Evolutionary conservation across 2,888 invertebrate genomes (phyloP).

Genomic region (Thysanoteuthis rhombus): DNA sequence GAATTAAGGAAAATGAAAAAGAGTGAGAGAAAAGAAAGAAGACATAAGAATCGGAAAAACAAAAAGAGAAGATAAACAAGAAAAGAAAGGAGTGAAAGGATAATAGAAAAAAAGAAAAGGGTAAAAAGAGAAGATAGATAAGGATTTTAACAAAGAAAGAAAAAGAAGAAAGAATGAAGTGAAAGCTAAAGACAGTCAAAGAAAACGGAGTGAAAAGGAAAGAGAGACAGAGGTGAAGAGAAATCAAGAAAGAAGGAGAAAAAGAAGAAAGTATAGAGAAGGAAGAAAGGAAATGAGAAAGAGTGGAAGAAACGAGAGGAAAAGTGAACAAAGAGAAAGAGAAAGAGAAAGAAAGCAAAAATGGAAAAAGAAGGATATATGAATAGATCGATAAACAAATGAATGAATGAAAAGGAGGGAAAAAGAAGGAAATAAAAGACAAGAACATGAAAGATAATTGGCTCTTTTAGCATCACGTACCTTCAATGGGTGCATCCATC

Average conservation of each 20-base stretch:
- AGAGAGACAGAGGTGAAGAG: no score
- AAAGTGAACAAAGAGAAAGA: neutral
- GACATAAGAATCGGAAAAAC: no score
- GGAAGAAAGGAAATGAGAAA: neutral
- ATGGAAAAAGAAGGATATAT: neutral
- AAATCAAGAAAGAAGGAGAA: no score
- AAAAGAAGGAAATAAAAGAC: neutral
- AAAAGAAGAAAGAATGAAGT: no score
- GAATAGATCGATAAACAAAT: neutral
- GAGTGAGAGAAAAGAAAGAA: neutral
- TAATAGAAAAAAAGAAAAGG: no score
- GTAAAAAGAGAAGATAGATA: no score
- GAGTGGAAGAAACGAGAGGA: neutral
- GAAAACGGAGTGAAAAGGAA: no score
- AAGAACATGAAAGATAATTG: neutral
- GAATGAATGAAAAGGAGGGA: neutral
- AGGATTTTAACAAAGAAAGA: no score
- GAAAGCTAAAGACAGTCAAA: no score
- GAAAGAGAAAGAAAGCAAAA: neutral
- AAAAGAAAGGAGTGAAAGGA: no score
- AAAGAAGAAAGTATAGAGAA: no score
- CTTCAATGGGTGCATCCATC: neutral
- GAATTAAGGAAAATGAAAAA: neutral
- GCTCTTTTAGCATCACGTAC: neutral
- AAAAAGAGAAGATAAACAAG: no score